phyloP scores from a whole-genome alignment of 2,113 vertebrate genomes.

The Myxocyprinus asiaticus region DNA sequence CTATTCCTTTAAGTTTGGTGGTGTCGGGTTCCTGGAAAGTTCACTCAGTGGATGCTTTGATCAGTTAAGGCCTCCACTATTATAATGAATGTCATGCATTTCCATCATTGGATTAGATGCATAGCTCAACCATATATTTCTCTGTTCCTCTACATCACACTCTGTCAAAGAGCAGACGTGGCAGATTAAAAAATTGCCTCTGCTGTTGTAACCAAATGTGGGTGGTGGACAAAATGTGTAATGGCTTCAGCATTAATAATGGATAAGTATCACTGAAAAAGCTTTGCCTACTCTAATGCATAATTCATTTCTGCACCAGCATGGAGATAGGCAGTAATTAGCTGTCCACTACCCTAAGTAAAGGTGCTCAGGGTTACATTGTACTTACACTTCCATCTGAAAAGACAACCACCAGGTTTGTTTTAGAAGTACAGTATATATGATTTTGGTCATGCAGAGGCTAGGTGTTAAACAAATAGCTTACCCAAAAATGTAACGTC shows the following conservation, averaged over 20 bases:
- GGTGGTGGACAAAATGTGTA: conserved; percentile 49
- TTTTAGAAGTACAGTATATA: not conserved
- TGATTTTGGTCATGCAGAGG: not conserved
- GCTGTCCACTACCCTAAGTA: not conserved
- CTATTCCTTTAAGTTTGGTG: too few relatives aligned
- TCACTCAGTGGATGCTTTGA: not conserved
- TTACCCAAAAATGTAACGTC: not conserved
- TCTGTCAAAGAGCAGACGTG: conserved; percentile 36
- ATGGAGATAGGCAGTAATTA: conserved; percentile 26
- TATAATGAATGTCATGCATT: not conserved
- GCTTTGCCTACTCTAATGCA: conserved; percentile 41
- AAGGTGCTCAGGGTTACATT: conserved; percentile 17
- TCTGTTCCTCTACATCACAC: not conserved
- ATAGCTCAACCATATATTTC: not conserved
- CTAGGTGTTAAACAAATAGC: too few relatives aligned
- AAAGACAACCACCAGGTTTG: not conserved
- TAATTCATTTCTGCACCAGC: conserved; percentile 39
- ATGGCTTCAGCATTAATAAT: conserved; percentile 52
- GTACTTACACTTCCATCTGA: not conserved
- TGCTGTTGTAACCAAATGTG: conserved; percentile 6
- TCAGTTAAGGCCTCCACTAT: not conserved
- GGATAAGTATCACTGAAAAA: conserved; percentile 39
- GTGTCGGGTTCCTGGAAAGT: too few relatives aligned
- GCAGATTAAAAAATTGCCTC: conserved; percentile 38
- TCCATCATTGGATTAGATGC: conserved; percentile 17